Conservation (phyloP, 1,140 invertebrate species). For the Pararge aegeria region DNA sequence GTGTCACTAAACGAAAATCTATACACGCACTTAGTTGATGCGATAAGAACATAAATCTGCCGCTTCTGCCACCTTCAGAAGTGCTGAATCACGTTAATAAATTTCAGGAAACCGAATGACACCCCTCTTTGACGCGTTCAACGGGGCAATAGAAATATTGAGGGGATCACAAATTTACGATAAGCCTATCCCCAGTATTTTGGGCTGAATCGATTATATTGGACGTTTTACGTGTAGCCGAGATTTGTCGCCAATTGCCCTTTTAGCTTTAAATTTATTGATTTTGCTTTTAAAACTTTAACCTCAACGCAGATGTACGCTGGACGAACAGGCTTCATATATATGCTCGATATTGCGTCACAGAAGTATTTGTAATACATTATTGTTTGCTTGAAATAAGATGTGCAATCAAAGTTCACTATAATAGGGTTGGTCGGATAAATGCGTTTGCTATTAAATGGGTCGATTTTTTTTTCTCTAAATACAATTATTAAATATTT, state of each 20-base stretch:
- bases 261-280: slow-evolving; percentile 1
- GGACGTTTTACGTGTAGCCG: slow-evolving; percentile 21
- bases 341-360: no score
- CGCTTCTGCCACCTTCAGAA: slow-evolving; percentile 58
- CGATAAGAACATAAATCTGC: slow-evolving; percentile 64
- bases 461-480: no score
- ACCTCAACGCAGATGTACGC: neutral
- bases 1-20: slow-evolving; percentile 45
- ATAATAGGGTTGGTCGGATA: no score
- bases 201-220: slow-evolving; percentile 39
- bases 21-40: slow-evolving; percentile 46
- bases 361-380: no score
- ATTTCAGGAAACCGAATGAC: slow-evolving; percentile 63
- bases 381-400: no score
- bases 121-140: slow-evolving; percentile 65
- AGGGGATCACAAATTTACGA: slow-evolving; percentile 60
- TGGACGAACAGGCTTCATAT: no score
- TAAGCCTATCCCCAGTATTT: slow-evolving; percentile 49
- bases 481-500: no score
- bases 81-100: slow-evolving; percentile 73
- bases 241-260: slow-evolving; percentile 6
- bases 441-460: no score
- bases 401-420: no score
- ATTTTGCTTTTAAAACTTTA: neutral
- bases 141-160: slow-evolving; percentile 66